These are phyloP conservation scores for Umimayanthus kanabou DNA, from an alignment of 92 coral and sea anemone species.

Conservation along the genomic window DNA sequence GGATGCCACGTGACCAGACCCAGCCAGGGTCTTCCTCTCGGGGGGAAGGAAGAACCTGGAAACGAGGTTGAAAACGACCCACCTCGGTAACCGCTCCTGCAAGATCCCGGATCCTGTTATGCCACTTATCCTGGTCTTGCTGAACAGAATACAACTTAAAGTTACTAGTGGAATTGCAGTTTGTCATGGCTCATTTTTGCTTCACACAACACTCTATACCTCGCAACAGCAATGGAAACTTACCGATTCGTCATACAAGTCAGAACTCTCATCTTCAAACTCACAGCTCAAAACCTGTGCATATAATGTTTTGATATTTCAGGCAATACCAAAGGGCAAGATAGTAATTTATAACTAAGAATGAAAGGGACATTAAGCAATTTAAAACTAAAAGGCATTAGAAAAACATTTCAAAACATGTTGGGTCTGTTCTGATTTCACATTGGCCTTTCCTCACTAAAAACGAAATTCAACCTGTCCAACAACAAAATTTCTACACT, in stretches of 20 bases:
- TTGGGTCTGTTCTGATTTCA: no score
- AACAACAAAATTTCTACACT: no score
- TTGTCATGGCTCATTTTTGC: not conserved
- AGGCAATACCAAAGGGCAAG: not conserved
- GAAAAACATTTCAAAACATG: no score
- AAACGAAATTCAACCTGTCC: no score
- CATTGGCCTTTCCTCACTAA: no score
- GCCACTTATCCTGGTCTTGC: constrained; percentile 62
- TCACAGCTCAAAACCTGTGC: constrained; percentile 79
- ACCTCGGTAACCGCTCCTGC: constrained; percentile 73
- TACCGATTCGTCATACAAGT: constrained; percentile 65
- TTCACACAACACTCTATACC: not conserved
- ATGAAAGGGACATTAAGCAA: not conserved
- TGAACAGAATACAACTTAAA: constrained; percentile 10
- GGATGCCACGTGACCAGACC: no score
- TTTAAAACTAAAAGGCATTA: no score
- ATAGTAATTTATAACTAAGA: not conserved
- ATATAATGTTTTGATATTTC: not conserved
- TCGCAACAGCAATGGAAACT: constrained; percentile 9
- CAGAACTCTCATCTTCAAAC: constrained; percentile 74
- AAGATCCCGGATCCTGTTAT: constrained; percentile 51
- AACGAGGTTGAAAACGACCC: not conserved
- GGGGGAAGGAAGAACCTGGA: no score
- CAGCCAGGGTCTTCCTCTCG: no score
- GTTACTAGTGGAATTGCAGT: not conserved